Evolutionary conservation across 1,140 invertebrate species (phyloP).

Genomic region (Agraylea sexmaculata): DNA sequence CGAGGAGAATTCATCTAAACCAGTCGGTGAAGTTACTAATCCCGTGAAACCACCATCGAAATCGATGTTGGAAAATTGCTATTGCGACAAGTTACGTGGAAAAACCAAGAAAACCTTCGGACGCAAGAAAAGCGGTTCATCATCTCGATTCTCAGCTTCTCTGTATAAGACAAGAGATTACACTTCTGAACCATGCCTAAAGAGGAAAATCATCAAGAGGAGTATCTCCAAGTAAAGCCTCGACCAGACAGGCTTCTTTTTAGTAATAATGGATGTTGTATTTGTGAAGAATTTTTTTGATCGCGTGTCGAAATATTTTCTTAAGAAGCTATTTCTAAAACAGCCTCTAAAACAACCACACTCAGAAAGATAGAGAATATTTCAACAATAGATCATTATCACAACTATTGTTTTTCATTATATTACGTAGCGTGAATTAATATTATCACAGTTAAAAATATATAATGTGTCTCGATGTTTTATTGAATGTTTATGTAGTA

Average conservation of each 20-base stretch:
- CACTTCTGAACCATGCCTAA: conserved; percentile 7
- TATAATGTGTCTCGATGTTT: too few relatives aligned
- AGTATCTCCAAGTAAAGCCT: neutral
- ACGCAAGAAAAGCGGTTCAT: neutral
- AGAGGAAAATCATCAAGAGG: neutral
- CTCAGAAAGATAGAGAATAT: too few relatives aligned
- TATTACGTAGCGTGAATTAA: too few relatives aligned
- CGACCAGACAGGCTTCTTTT: too few relatives aligned
- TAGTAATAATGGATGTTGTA: too few relatives aligned
- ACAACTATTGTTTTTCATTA: too few relatives aligned
- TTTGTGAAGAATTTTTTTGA: neutral
- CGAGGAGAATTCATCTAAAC: neutral
- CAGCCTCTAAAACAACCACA: neutral
- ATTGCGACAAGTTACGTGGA: conserved; percentile 3
- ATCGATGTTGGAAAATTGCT: neutral
- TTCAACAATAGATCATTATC: too few relatives aligned
- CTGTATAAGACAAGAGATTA: conserved; percentile 7
- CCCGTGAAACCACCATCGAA: neutral
- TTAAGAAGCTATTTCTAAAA: neutral
- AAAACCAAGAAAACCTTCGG: conserved; percentile 3
- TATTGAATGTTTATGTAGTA: too few relatives aligned
- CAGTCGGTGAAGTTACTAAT: neutral
- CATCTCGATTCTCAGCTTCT: neutral
- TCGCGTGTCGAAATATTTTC: neutral
- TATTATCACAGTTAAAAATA: too few relatives aligned